phyloP scores from a whole-genome alignment of 2,113 vertebrate genomes.

The Tetrao urogallus region DNA sequence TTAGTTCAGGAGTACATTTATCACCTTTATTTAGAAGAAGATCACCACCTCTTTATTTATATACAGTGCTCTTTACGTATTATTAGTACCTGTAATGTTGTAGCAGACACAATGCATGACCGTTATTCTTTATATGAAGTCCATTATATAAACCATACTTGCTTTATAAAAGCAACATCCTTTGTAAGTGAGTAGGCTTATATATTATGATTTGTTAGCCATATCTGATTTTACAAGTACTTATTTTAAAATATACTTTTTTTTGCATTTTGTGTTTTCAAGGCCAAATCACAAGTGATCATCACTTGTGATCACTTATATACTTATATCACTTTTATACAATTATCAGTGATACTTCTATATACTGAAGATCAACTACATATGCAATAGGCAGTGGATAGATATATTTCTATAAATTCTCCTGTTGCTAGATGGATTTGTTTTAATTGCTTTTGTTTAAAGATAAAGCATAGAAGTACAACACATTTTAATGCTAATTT shows the following conservation, averaged over 20 bases:
- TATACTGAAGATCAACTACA: not conserved
- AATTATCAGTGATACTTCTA: not conserved
- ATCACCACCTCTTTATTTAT: not conserved
- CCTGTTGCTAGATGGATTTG: not conserved
- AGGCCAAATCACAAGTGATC: too few species aligned
- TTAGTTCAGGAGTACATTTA: not conserved
- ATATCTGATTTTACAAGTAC: rapidly evolving
- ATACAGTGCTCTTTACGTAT: not conserved
- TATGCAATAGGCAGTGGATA: not conserved
- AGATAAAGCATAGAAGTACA: not conserved
- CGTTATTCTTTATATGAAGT: not conserved
- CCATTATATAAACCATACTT: not conserved
- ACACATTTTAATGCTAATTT: too few species aligned
- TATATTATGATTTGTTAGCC: not conserved
- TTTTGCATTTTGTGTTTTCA: not conserved
- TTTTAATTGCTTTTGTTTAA: not conserved
- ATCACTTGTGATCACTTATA: too few species aligned
- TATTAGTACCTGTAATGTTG: not conserved
- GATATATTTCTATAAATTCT: not conserved
- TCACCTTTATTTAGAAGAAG: not conserved
- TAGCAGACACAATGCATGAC: not conserved
- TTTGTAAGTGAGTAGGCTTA: not conserved
- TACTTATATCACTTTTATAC: too few species aligned
- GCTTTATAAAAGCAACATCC: not conserved
- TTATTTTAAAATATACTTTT: not conserved